A percentile compares a stretch with the other conserved stretches of the same genome.
Conservation (phyloP, 2,888 invertebrate species). For the Pachliopta kotzebuea region DNA sequence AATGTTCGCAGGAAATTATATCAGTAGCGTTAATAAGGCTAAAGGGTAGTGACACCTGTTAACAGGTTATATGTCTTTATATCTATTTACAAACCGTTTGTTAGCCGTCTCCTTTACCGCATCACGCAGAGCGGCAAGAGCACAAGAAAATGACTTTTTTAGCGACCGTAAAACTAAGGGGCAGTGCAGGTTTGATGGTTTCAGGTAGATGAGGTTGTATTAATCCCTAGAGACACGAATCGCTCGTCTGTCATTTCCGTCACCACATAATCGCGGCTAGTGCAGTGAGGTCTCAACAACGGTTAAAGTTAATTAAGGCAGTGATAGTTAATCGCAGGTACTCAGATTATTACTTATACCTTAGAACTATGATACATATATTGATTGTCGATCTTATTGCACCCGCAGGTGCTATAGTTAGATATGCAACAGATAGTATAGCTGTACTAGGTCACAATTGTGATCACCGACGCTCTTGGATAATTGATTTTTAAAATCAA, state of each 20-base stretch:
- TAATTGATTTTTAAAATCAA: background rate
- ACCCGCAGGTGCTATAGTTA: background rate
- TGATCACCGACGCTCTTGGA: background rate
- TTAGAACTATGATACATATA: background rate
- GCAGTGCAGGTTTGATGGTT: background rate
- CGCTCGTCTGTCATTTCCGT: background rate
- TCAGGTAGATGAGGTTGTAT: slow-evolving; percentile 3
- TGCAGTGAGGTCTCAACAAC: background rate
- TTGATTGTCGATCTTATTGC: background rate
- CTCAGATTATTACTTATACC: background rate
- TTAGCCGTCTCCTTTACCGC: background rate
- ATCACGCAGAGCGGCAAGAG: background rate
- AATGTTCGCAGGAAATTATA: background rate
- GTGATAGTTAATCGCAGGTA: slow-evolving; percentile 19
- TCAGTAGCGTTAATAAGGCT: background rate
- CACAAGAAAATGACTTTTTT: background rate
- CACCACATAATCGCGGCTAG: background rate
- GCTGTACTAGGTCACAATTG: slow-evolving; percentile 4
- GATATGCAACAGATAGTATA: background rate
- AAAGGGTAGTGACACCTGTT: background rate
- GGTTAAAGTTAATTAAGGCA: slow-evolving; percentile 10
- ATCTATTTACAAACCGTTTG: background rate
- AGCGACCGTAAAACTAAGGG: slow-evolving; percentile 1
- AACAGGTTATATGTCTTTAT: background rate
- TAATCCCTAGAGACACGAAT: slow-evolving; percentile 3